Base-by-base conservation (phyloP, 2,888 invertebrate genomes). In the Drosophila pullipes region DNA sequence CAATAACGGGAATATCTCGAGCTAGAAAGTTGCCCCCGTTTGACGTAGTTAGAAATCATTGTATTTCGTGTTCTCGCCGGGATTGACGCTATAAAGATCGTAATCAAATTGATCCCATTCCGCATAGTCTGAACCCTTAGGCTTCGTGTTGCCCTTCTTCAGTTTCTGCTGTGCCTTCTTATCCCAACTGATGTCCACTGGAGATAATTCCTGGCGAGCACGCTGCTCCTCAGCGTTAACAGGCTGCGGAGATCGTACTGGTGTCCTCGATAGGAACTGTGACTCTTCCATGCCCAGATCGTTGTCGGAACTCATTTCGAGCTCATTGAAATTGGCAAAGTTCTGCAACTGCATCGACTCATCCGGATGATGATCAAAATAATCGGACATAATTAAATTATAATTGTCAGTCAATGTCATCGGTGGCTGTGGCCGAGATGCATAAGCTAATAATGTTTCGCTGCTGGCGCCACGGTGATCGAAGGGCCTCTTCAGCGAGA, bases 51-150 rank as follows among this genome's bases (percentile, higher is more conserved):
- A 87, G 64, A 74, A 84, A 60, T 83, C 85, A 61, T 75, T 78
- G 59, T 84, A 81, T 73, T 91, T 91, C 55, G 87, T 79, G 66
- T 49, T 81, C 7, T 82, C 78, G n/a, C 76, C 85, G 25, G 92
- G 92, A 73, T 91, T 85, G 0, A 80, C 81, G 64, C 92, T 86
- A 67, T 91, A 91, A 25, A 89, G 82, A 78, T 92, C 92, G 65
- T 93, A 93, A 78, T 93, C 93, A 64, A 92, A 92, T 39, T 91
- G 90, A 69, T 93, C 93, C 91, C 93, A 93, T 69, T 91, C 83
- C 59, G 82, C 81, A 33, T 85, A 86, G 4, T 78, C 81, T 4
- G 81, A 30, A 18, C 82, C 90, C 3, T 85, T 78, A 3, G 92
- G 87, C 67, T 77, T 60, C 2, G 92, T 81, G 10, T 58, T 74